Evolutionary conservation across 2,888 invertebrate species (phyloP).

Genomic region (Eupeodes luniger): DNA sequence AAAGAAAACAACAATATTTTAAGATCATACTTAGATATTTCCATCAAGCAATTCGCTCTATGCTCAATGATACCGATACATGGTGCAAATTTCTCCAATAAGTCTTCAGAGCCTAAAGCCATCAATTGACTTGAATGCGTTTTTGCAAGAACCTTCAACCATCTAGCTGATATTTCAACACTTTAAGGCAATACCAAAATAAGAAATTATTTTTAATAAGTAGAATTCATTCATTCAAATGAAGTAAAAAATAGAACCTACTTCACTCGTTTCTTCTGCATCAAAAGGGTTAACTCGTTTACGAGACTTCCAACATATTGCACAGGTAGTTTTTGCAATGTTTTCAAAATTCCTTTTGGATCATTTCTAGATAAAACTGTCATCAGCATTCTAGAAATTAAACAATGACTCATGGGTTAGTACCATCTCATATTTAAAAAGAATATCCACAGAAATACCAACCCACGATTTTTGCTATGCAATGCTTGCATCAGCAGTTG

Average conservation of each 20-base stretch:
- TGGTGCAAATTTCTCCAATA: conserved; percentile 81
- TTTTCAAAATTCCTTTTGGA: conserved; percentile 88
- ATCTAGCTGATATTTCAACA: conserved; percentile 81
- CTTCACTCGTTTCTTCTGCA: conserved; percentile 86
- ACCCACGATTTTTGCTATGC: conserved; percentile 92
- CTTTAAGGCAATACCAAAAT: conserved; percentile 76
- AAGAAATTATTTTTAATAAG: neutral
- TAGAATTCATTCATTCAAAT: neutral
- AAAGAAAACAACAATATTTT: neutral
- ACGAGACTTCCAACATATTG: conserved; percentile 90
- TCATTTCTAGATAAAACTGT: conserved; percentile 90
- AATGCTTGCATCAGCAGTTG: conserved; percentile 93
- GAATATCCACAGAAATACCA: conserved; percentile 70
- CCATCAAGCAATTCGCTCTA: conserved; percentile 81
- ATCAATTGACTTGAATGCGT: conserved; percentile 83
- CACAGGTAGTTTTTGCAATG: conserved; percentile 90
- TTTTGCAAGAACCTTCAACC: conserved; percentile 81
- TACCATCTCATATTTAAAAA: neutral
- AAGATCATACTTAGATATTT: conserved; percentile 80
- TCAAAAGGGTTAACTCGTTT: conserved; percentile 88
- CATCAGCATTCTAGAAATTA: conserved; percentile 86
- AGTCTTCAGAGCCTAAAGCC: conserved; percentile 82
- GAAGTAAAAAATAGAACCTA: conserved; percentile 1
- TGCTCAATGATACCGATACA: conserved; percentile 84
- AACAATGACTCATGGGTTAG: neutral